A percentile compares a stretch with the other conserved stretches of the same genome.
Evolutionary conservation across 2,113 vertebrate genomes (phyloP).

Genomic region (Rhizomys pruinosus): DNA sequence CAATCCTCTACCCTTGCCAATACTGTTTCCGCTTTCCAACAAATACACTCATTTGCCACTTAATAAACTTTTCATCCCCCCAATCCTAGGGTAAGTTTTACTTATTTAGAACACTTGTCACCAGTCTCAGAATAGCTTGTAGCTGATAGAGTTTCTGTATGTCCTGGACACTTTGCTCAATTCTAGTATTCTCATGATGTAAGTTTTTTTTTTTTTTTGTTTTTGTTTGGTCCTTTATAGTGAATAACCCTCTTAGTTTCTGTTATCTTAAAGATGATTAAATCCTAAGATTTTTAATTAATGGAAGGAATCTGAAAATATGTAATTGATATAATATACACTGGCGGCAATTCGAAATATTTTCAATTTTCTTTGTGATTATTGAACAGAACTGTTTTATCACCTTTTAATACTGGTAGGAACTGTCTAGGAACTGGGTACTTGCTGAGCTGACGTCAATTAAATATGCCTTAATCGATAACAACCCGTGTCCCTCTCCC

Average conservation of each 20-base stretch:
- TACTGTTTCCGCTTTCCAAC: not conserved
- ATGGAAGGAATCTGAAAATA: constrained; percentile 20
- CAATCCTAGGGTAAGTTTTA: not conserved
- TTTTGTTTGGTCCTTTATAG: too few species aligned
- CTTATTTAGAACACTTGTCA: not conserved
- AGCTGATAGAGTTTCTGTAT: too few species aligned
- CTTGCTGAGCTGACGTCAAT: too few species aligned
- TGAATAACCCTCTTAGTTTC: not conserved
- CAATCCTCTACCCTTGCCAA: not conserved
- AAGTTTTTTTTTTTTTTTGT: too few species aligned
- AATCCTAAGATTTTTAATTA: constrained; percentile 6
- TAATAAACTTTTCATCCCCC: not conserved
- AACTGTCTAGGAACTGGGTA: too few species aligned
- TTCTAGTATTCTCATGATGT: not conserved
- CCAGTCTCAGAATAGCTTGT: not conserved
- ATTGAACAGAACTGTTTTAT: not conserved
- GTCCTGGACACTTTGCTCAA: not conserved
- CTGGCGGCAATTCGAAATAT: not conserved
- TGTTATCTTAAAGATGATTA: constrained; percentile 17
- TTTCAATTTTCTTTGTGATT: constrained; percentile 1
- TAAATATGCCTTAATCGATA: too few species aligned
- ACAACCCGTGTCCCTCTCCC: too few species aligned
- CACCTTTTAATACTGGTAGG: constrained; percentile 30
- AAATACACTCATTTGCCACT: not conserved
- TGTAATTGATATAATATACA: not conserved